Base-by-base conservation (phyloP, 2,113 vertebrate species). In the Dendrocopos noguchii region DNA sequence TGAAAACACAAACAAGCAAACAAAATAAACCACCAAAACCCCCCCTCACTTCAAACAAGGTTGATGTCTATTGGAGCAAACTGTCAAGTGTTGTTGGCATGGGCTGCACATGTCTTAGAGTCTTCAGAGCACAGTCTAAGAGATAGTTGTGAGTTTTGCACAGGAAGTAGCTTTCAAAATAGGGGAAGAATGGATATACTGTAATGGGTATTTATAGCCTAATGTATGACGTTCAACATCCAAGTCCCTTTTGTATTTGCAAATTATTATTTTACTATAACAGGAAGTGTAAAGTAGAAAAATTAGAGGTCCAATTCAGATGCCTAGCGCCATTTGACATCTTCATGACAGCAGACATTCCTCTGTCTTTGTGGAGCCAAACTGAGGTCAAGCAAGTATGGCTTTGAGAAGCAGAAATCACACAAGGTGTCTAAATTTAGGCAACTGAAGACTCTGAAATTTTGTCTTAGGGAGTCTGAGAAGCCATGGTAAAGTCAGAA, bases 111-210 rank as follows among this genome's bases (percentile, higher is more conserved):
- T 10, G 2, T 15, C 34, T 66, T 15, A 24, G 21, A 36, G 12
- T 29, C 64, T 75, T 74, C 52, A 86, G n/a, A 83, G 22, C 7
- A 12, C 4, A 7, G 28, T 19, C 29, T 79, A 57, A 47, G 67
- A 55, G 59, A 36, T 10, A 65, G 39, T 5, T 2, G 34, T 72
- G 21, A 56, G 15, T 7, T 47, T 47, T 28, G 8, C 47, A 42
- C 5, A 31, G 4, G 6, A n/a, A 39, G 27, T 28, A 36, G 13
- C 39, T 10, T 25, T 64, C 61, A 75, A 20, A 0, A 1, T 0
- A 70, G 19, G 7, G 11, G 4, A 91, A 76, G 12, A 11, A 18
- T 7, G 20, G 16, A 7, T 57, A 42, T 3, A 56, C 9, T 4
- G 1, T 16, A 59, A 83, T 31, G 24, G 15, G 10, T 76, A 47